Conservation (phyloP, 53 echinoderm and acorn worm species). For the Echinarachnius parma region DNA sequence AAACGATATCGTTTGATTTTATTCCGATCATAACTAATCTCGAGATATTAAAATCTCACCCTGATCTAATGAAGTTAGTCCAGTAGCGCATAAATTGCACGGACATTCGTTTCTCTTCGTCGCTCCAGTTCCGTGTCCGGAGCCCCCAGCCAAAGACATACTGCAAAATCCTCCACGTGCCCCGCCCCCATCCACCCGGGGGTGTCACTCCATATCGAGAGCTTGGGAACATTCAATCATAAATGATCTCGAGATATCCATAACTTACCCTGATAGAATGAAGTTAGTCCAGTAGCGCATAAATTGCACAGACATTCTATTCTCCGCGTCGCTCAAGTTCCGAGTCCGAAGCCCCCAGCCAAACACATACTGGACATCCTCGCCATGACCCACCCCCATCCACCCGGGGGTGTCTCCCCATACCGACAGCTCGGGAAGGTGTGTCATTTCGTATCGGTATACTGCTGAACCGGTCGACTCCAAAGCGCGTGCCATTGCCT, state of each 20-base stretch:
- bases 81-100: slow-evolving; percentile 61
- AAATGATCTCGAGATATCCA: not conserved
- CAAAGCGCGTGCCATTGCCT: slow-evolving; percentile 29
- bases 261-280: slow-evolving; percentile 46
- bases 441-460: slow-evolving; percentile 71
- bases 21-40: too few species aligned
- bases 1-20: too few species aligned
- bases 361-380: slow-evolving; percentile 66
- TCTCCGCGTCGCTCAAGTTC: slow-evolving; percentile 46
- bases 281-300: slow-evolving; percentile 73
- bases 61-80: slow-evolving; percentile 58
- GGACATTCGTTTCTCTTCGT: slow-evolving; percentile 54
- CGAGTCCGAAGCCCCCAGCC: slow-evolving; percentile 33
- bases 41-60: slow-evolving; percentile 39
- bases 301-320: slow-evolving; percentile 46
- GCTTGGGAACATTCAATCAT: not conserved
- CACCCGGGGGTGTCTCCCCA: slow-evolving; percentile 43
- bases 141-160: slow-evolving; percentile 59
- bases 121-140: slow-evolving; percentile 14
- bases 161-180: slow-evolving; percentile 15
- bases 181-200: not conserved
- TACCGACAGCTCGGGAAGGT: slow-evolving; percentile 44
- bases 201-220: not conserved
- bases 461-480: slow-evolving; percentile 13
- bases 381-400: slow-evolving; percentile 65